Evolutionary conservation across 2,113 vertebrate genomes (phyloP), one percentile per base, ranked within the genome.

Genomic region (Gavia stellata): DNA sequence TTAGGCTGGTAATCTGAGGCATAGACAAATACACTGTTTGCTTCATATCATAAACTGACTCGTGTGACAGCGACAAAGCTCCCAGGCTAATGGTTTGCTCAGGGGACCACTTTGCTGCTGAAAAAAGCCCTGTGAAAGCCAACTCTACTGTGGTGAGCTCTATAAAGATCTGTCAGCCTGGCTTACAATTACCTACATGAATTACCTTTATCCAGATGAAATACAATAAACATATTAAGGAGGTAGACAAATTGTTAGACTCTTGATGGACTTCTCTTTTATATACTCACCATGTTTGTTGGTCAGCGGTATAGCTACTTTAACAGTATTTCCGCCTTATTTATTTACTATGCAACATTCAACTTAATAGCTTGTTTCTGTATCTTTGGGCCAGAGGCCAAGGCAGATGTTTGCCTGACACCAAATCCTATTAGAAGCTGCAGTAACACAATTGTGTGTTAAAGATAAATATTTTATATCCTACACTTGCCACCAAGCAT

Each of bases 381-480:
- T 96, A 86, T 96, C 94, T 97, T 96, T 83, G 94, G 97, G 97
- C 97, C 94, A 97, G 91, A 97, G 97, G 97, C 97, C 97, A 98
- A 96, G 89, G 91, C 95, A 93, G 95, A 97, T 96, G 96, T 94
- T 95, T 96, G 87, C 83, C 92, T 87, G 86, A 96, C 91, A 97
- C 86, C 74, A 97, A 98, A 98, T 97, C 79, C 91, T 97, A 96
- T 98, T 97, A 98, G 93, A 96, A 62, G 96, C 78, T 96, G 86
- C 68, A 72, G 92, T 97, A 97, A 98, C 95, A 87, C 91, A 96
- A 97, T 97, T 97, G 97, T 80, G 90, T 94, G 97, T 93, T 98
- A 96, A 95, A 97, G 95, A 97, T 97, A 97, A 98, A 97, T 97
- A 98, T 98, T 98, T 98, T 97, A 98, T 88, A 96, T 97, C n/a